These are phyloP conservation scores for Trachurus trachurus DNA, from an alignment of 2,797 vertebrate genomes.

Conservation along the genomic window DNA sequence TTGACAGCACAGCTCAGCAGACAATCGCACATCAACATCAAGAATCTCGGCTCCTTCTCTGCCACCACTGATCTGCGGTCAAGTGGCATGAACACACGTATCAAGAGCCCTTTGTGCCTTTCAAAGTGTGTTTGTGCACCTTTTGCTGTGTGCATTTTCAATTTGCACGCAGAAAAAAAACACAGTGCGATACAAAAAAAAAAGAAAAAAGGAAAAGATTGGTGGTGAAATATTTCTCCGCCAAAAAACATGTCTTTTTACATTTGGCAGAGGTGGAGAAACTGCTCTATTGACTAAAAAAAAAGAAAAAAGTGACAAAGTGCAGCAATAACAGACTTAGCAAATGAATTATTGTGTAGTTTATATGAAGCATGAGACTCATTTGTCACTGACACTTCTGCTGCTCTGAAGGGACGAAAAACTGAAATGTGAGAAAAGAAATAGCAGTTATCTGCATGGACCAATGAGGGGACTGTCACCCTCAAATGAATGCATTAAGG, in stretches of 20 bases:
- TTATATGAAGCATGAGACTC: neutral
- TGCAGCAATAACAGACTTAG: neutral
- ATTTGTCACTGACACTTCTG: neutral
- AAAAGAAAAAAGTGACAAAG: neutral
- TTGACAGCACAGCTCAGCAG: slow-evolving; percentile 24
- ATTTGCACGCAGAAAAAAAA: neutral
- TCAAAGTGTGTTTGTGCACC: neutral
- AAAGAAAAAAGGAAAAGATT: neutral
- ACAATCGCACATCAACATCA: slow-evolving; percentile 17
- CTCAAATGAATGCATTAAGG: slow-evolving; percentile 8
- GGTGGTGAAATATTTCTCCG: neutral
- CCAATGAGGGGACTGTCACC: neutral
- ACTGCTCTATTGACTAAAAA: too few relatives aligned
- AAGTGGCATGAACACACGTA: slow-evolving; percentile 1
- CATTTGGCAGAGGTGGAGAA: neutral
- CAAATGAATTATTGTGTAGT: neutral
- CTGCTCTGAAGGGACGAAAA: neutral
- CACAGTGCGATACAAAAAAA: neutral
- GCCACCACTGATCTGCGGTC: neutral
- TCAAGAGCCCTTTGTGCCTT: slow-evolving; percentile 2
- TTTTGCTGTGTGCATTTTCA: neutral
- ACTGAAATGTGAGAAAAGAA: neutral
- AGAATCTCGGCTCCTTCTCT: slow-evolving; percentile 1
- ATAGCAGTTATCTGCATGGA: neutral
- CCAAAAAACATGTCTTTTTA: neutral